phyloP scores from a whole-genome alignment of 2,797 vertebrate genomes.

The Microchirus variegatus region DNA sequence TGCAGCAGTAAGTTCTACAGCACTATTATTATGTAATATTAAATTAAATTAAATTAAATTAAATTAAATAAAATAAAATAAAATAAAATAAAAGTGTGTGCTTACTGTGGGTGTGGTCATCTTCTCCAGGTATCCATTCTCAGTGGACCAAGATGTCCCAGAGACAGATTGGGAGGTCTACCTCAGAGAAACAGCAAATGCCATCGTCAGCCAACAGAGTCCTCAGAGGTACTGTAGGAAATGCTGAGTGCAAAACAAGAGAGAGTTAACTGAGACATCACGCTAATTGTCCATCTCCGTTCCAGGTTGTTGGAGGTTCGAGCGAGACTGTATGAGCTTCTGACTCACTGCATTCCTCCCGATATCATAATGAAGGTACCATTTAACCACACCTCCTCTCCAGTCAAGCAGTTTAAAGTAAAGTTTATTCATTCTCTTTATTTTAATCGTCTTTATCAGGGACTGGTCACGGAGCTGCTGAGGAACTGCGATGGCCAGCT shows the following conservation, averaged over 20 bases:
- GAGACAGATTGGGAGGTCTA: slow-evolving; percentile 97
- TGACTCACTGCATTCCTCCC: slow-evolving; percentile 96
- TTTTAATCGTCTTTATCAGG: slow-evolving; percentile 67
- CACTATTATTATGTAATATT: background rate
- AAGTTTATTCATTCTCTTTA: background rate
- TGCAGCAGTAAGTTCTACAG: slow-evolving; percentile 90
- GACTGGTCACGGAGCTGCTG: slow-evolving; percentile 90
- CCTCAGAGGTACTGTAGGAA: slow-evolving; percentile 91
- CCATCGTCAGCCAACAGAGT: slow-evolving; percentile 93
- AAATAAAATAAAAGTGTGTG: too few relatives aligned
- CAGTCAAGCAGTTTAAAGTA: background rate
- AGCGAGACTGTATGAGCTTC: slow-evolving; percentile 92
- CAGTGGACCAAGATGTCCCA: slow-evolving; percentile 91
- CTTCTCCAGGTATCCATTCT: slow-evolving; percentile 89
- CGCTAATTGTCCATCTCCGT: slow-evolving; percentile 4
- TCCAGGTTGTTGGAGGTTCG: slow-evolving; percentile 93
- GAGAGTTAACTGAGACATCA: background rate
- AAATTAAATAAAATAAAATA: too few relatives aligned
- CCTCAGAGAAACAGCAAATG: slow-evolving; percentile 93
- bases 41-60: background rate
- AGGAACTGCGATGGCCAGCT: slow-evolving; percentile 96
- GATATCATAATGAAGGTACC: slow-evolving; percentile 97
- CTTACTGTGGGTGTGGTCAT: background rate
- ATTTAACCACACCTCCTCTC: background rate
- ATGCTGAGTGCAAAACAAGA: background rate